Percentiles rank a stretch among this genome's conserved stretches.
Conservation (phyloP, 2,888 invertebrate genomes). For the Nemoura dubitans region DNA sequence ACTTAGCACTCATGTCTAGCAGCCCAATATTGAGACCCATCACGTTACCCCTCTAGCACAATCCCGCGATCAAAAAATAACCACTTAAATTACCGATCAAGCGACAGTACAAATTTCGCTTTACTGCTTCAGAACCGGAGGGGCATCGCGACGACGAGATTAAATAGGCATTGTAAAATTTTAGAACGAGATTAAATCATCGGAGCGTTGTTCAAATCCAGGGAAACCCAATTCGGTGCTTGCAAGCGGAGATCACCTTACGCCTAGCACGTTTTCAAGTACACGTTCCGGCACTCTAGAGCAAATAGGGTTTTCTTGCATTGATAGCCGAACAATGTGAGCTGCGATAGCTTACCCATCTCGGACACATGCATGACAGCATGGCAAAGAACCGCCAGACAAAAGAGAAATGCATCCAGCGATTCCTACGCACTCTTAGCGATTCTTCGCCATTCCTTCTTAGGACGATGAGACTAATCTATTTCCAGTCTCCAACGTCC, state of each 20-base stretch:
- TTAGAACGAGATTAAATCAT: background rate
- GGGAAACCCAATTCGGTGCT: background rate
- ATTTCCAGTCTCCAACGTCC: background rate
- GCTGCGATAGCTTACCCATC: too few relatives aligned
- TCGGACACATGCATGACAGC: too few relatives aligned
- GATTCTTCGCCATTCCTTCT: too few relatives aligned
- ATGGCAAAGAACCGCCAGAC: too few relatives aligned
- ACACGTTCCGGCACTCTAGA: too few relatives aligned
- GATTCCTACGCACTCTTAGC: too few relatives aligned
- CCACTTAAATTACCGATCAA: slow-evolving; percentile 39
- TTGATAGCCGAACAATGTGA: too few relatives aligned
- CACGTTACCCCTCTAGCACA: background rate
- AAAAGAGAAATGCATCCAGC: too few relatives aligned
- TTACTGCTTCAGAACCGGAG: background rate
- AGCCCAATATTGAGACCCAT: slow-evolving; percentile 26
- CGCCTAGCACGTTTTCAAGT: too few relatives aligned
- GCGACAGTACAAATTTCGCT: slow-evolving; percentile 35
- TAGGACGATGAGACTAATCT: background rate
- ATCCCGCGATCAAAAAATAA: slow-evolving; percentile 1
- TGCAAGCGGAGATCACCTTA: background rate
- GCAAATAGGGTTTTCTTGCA: too few relatives aligned
- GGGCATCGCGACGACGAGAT: background rate
- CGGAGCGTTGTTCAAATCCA: background rate
- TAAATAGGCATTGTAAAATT: too few relatives aligned
- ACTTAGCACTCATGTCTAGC: slow-evolving; percentile 29